Evolutionary conservation across 1,140 invertebrate species (phyloP).

Genomic region (Drosophila malerkotliana): DNA sequence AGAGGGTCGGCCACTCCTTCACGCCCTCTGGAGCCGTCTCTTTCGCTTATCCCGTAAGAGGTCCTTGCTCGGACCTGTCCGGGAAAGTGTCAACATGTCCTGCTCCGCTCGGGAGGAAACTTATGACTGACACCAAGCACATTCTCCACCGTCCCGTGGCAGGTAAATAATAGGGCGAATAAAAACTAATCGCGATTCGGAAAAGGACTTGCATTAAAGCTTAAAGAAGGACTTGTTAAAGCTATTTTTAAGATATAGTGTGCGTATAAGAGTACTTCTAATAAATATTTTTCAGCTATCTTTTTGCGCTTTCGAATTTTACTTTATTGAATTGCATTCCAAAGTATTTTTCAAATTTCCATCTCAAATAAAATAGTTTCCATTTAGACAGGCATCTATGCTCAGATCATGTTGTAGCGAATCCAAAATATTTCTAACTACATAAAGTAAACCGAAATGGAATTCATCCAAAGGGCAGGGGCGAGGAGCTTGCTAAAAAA

Average conservation of each 20-base stretch:
- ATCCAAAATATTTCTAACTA: slow-evolving; percentile 44
- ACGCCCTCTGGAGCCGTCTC: background rate
- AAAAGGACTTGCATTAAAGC: too few relatives aligned
- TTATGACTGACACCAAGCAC: slow-evolving; percentile 32
- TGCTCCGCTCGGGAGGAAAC: slow-evolving; percentile 13
- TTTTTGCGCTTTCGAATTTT: slow-evolving; percentile 1
- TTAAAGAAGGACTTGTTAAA: background rate
- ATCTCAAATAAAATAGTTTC: slow-evolving; percentile 35
- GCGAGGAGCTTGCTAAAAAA: slow-evolving; percentile 54
- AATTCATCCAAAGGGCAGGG: background rate
- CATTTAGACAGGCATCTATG: slow-evolving; percentile 27
- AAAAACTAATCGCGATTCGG: background rate
- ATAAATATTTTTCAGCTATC: background rate
- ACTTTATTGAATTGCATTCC: slow-evolving; percentile 1
- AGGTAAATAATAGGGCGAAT: background rate
- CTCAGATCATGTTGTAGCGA: slow-evolving; percentile 43
- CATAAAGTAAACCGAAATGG: slow-evolving; percentile 34
- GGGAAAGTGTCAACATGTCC: slow-evolving; percentile 48
- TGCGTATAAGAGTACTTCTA: background rate
- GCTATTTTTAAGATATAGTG: background rate
- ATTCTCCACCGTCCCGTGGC: background rate
- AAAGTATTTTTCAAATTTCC: slow-evolving; percentile 7
- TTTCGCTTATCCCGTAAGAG: background rate
- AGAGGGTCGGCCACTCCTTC: slow-evolving; percentile 25
- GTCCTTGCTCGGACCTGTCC: slow-evolving; percentile 16